Conservation (phyloP, 2,888 invertebrate species). For the Drosophila mimica region DNA sequence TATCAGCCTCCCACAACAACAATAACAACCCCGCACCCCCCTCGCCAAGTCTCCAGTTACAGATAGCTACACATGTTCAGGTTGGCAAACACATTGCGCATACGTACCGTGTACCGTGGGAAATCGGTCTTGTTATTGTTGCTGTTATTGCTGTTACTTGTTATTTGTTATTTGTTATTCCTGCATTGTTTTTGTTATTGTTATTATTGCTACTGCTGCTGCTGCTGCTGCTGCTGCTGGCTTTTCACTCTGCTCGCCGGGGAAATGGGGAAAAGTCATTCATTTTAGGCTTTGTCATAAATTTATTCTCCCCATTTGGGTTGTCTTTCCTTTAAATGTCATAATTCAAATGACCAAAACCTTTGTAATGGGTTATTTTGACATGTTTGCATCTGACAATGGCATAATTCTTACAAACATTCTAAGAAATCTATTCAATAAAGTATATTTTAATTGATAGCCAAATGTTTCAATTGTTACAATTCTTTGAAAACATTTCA, state of each 20-base stretch:
- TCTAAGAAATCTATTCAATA: constrained; percentile 8
- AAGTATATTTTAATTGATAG: constrained; percentile 2
- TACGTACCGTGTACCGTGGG: constrained; percentile 69
- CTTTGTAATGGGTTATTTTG: constrained; percentile 33
- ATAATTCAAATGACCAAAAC: constrained; percentile 51
- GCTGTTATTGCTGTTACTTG: constrained; percentile 40
- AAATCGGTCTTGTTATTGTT: constrained; percentile 63
- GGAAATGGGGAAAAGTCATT: constrained; percentile 59
- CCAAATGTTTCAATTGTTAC: neutral
- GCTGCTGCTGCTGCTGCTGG: constrained; percentile 16
- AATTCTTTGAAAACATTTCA: neutral
- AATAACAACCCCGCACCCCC: constrained; percentile 4
- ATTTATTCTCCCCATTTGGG: constrained; percentile 15
- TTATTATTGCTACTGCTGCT: constrained; percentile 38
- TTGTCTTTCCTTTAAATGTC: constrained; percentile 52
- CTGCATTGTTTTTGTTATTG: constrained; percentile 16
- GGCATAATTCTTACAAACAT: constrained; percentile 11
- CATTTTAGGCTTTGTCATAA: constrained; percentile 58
- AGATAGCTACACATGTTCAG: constrained; percentile 77
- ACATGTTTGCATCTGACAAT: constrained; percentile 33
- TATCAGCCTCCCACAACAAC: neutral
- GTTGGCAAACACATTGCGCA: constrained; percentile 71
- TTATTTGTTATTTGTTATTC: constrained; percentile 39
- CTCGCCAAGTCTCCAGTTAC: constrained; percentile 41
- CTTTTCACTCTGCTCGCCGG: constrained; percentile 41